Conservation (phyloP, 2,888 invertebrate genomes). For the Melinaea marsaeus region DNA sequence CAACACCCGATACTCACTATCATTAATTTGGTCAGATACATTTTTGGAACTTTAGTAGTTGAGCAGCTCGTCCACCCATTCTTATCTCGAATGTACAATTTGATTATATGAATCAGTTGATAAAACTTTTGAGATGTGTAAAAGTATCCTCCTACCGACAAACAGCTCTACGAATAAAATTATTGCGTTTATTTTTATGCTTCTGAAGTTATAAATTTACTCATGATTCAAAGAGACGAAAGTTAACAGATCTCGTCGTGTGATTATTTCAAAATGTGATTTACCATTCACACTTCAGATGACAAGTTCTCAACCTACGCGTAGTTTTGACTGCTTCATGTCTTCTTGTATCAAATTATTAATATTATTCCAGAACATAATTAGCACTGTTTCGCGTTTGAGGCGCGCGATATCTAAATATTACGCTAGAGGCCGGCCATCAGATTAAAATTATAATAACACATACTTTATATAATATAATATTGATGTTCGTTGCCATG, state of each 20-base stretch:
- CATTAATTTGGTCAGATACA: too few species aligned
- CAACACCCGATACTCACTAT: too few species aligned
- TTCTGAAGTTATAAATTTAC: background rate
- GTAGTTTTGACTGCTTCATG: constrained; percentile 13
- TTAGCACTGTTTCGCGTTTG: constrained; percentile 16
- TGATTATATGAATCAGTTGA: too few species aligned
- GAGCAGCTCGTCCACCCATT: too few species aligned
- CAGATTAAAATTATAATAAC: constrained; percentile 3
- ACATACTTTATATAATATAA: constrained; percentile 7
- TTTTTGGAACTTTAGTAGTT: too few species aligned
- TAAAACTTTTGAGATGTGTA: background rate
- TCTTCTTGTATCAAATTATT: constrained; percentile 16
- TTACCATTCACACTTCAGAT: constrained; percentile 13
- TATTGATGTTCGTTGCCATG: background rate
- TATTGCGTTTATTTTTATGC: background rate
- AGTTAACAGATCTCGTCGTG: background rate
- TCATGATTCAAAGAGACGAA: background rate
- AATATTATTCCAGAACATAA: constrained; percentile 17
- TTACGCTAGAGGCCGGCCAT: constrained; percentile 17
- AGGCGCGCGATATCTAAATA: constrained; percentile 16
- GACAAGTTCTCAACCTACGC: constrained; percentile 20
- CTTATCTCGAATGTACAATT: too few species aligned
- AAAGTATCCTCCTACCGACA: background rate
- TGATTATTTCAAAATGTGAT: background rate
- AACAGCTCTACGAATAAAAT: background rate